A percentile compares a stretch with the other conserved stretches of the same genome.
Conservation (phyloP, 1,140 invertebrate species). For the Lepidurus apus region DNA sequence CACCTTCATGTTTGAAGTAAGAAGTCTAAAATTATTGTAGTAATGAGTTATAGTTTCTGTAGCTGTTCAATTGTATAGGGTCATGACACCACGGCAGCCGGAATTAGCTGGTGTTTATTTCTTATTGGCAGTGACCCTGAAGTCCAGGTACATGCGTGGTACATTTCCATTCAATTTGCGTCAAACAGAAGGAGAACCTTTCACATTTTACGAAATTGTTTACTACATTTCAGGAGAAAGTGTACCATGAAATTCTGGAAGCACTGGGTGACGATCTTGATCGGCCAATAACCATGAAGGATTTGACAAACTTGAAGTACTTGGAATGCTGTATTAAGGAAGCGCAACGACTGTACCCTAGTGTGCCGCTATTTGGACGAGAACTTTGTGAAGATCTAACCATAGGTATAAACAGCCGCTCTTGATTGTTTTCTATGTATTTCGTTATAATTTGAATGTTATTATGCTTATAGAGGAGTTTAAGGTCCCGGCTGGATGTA, state of each 20-base stretch:
- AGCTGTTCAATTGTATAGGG: slow-evolving; percentile 50
- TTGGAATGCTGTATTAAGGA: slow-evolving; percentile 67
- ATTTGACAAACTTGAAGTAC: slow-evolving; percentile 59
- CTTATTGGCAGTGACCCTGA: slow-evolving; percentile 68
- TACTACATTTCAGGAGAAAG: slow-evolving; percentile 35
- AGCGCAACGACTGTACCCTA: slow-evolving; percentile 59
- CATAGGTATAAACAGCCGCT: slow-evolving; percentile 40
- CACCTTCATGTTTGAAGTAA: slow-evolving; percentile 91
- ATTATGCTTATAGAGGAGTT: too few species aligned
- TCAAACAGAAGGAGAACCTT: neutral
- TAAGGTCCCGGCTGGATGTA: slow-evolving; percentile 48
- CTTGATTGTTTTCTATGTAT: too few species aligned
- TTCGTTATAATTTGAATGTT: too few species aligned
- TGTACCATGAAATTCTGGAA: slow-evolving; percentile 42
- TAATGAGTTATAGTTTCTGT: neutral
- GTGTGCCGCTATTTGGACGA: slow-evolving; percentile 54
- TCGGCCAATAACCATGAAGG: slow-evolving; percentile 45
- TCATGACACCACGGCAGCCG: slow-evolving; percentile 81
- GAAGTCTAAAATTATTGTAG: slow-evolving; percentile 27
- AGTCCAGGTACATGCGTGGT: slow-evolving; percentile 51
- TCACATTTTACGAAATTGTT: neutral
- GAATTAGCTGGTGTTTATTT: slow-evolving; percentile 69
- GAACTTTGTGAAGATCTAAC: slow-evolving; percentile 48
- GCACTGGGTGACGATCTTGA: slow-evolving; percentile 42
- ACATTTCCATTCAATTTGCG: too few species aligned